A percentile compares a stretch with the other conserved stretches of the same genome.
These are phyloP conservation scores for Turritopsis dohrnii DNA, from an alignment of 30 jellyfish, hydroid and myxozoan species.

Conservation along the genomic window DNA sequence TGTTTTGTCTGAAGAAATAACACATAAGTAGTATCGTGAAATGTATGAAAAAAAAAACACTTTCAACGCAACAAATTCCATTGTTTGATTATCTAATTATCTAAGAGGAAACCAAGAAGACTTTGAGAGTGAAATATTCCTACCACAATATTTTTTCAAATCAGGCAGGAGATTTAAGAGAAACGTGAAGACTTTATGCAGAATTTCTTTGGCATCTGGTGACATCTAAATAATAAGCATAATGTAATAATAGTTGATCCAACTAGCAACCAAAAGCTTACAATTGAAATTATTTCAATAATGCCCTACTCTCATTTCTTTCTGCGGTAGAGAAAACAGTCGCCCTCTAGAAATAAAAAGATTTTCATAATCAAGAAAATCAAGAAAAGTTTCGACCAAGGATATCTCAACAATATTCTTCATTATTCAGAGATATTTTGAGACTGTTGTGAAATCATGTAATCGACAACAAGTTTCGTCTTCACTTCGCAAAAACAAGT, in stretches of 20 bases:
- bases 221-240: conserved; percentile 54
- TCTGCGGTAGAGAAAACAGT: conserved; percentile 77
- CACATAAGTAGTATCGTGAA: too few relatives aligned
- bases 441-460: too few relatives aligned
- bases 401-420: too few relatives aligned
- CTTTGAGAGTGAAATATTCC: conserved; percentile 15
- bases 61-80: too few relatives aligned
- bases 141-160: conserved; percentile 78
- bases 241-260: background rate
- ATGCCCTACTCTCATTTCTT: conserved; percentile 67
- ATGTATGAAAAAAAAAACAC: too few relatives aligned
- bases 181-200: conserved; percentile 62
- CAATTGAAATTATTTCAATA: background rate
- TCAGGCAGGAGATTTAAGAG: conserved; percentile 52
- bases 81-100: too few relatives aligned
- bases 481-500: too few relatives aligned
- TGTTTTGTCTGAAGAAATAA: conserved; percentile 45
- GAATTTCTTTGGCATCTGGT: conserved; percentile 65
- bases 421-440: too few relatives aligned
- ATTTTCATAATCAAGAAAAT: too few relatives aligned
- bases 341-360: conserved; percentile 50
- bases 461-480: too few relatives aligned
- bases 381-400: too few relatives aligned
- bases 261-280: background rate
- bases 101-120: background rate